Base-by-base conservation (phyloP, 2,888 invertebrate genomes). In the Lepeophtheirus nordmannii region DNA sequence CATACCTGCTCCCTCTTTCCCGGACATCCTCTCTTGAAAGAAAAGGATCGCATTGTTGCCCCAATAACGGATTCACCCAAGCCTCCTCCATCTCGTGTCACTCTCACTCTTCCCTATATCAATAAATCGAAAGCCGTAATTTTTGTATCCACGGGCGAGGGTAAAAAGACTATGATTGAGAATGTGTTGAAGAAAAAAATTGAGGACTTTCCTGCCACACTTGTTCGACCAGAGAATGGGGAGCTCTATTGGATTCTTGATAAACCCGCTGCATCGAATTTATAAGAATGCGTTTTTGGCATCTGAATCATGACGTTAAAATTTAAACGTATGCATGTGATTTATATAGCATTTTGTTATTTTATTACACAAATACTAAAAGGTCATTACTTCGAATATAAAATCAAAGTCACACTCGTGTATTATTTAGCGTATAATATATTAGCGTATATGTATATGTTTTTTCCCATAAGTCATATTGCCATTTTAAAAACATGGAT, bases 1-100 rank as follows among this genome's bases (percentile, higher is more conserved):
- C 98, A 98, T 76, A 97, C 96, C 0, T 94, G 94, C 74, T 97
- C 97, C 0, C 77, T 98, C 17, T 98, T 98, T 77, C 97, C 98
- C 0, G 84, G 81, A 0, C 89, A 89, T 74, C 75, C 77, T 0
- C 74, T 85, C 10, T 76, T 89, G 1, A 74, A 82, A 0, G 87
- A 87, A 73, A 78, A 74, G 0, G 74, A 74, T 1, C 75, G 81
- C 60, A 83, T 87, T 79, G 86, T 96, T 3, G 88, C 89, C 10
- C 78, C 87, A 0, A 87, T 98, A 68, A 82, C 81, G 0, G 89
- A 98, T 77, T 94, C 96, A 0, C 98, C 98, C 0, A 99, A 98
- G 75, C 94, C 94, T 20, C 98, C 98, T 0, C 85, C 90, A 0
- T 79, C 81, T 59, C 81, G 98, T 68, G 83, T 98, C 10, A 98